Percentiles rank a stretch among this genome's conserved stretches.
Evolutionary conservation across 2,888 invertebrate genomes (phyloP).

Genomic region (Parochlus steinenii): DNA sequence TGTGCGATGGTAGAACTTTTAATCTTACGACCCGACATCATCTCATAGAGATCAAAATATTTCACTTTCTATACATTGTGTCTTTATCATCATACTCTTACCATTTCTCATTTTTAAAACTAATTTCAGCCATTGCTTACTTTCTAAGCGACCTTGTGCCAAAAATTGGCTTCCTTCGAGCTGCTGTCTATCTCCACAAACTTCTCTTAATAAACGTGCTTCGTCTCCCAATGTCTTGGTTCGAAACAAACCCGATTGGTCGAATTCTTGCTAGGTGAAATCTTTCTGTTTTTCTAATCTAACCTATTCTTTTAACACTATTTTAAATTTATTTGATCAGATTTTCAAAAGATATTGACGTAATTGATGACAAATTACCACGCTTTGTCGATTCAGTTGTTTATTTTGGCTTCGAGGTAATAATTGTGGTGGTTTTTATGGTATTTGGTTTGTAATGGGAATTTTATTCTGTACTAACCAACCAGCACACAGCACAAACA

Average conservation of each 20-base stretch:
- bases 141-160: conserved; percentile 36
- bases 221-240: conserved; percentile 37
- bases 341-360: conserved; percentile 34
- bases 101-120: too few species aligned
- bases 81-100: too few species aligned
- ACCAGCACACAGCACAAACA: too few species aligned
- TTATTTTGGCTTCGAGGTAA: conserved; percentile 41
- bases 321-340: conserved; percentile 42
- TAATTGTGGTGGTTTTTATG: too few species aligned
- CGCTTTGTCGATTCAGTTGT: conserved; percentile 36
- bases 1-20: too few species aligned
- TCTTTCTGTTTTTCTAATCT: conserved; percentile 33
- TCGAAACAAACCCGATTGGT: conserved; percentile 44
- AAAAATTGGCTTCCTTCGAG: conserved; percentile 35
- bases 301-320: conserved; percentile 36
- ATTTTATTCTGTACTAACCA: too few species aligned
- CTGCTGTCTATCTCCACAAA: conserved; percentile 26
- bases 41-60: too few species aligned
- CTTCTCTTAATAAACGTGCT: conserved; percentile 33
- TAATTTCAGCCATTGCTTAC: conserved; percentile 36
- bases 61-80: too few species aligned
- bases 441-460: too few species aligned
- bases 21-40: too few species aligned
- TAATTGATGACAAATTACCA: conserved; percentile 28
- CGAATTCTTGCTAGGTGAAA: conserved; percentile 40